Evolutionary conservation across 2,797 vertebrate species (phyloP).

Genomic region (Pseudochirops corinnae): DNA sequence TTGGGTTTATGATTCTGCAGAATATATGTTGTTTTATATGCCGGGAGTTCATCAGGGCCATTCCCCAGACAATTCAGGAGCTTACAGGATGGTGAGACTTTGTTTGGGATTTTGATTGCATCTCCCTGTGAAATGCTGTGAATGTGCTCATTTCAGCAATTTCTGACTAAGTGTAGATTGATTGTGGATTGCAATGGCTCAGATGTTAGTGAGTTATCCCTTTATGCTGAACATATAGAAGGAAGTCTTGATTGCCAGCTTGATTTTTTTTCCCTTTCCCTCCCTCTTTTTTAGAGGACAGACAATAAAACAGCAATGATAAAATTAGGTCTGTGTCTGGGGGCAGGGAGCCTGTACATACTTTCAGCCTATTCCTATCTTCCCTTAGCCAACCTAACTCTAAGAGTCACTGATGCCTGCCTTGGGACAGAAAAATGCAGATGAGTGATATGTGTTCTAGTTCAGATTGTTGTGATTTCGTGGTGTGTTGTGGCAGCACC

Average conservation of each 20-base stretch:
- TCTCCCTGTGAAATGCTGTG: not conserved
- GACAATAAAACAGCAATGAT: not conserved
- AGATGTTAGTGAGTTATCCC: not conserved
- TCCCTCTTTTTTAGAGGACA: not conserved
- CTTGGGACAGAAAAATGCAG: not conserved
- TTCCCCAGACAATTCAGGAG: not conserved
- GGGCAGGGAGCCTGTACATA: not conserved
- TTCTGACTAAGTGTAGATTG: not conserved
- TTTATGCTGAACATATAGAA: not conserved
- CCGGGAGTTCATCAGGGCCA: not conserved
- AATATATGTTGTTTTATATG: constrained; percentile 70
- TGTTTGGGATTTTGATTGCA: not conserved
- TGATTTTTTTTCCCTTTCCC: not conserved
- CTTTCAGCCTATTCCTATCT: not conserved
- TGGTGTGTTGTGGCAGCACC: too few species aligned
- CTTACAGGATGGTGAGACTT: not conserved
- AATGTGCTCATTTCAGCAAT: not conserved
- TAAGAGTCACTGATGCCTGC: not conserved
- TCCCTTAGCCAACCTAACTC: not conserved
- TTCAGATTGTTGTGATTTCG: not conserved
- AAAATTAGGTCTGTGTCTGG: not conserved
- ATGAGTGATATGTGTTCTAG: not conserved
- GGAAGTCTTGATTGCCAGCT: not conserved
- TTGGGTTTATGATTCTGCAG: constrained; percentile 72
- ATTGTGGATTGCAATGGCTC: not conserved